These are phyloP conservation scores for Scophthalmus maximus DNA, from an alignment of 2,113 vertebrate genomes.

Conservation along the genomic window DNA sequence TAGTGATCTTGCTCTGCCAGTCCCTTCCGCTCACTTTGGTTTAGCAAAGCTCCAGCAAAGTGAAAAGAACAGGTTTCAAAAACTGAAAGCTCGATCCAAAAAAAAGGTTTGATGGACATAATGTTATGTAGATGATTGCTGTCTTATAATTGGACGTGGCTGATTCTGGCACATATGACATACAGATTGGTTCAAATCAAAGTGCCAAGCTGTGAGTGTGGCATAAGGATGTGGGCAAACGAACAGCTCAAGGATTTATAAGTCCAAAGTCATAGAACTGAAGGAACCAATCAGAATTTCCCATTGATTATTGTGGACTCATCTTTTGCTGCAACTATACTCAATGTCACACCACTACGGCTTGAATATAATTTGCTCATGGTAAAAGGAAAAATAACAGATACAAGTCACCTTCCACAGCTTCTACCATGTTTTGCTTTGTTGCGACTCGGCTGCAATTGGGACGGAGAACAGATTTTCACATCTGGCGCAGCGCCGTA, in stretches of 20 bases:
- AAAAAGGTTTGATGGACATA: slow-evolving; percentile 37
- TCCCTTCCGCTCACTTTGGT: slow-evolving; percentile 43
- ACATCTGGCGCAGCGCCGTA: slow-evolving; percentile 41
- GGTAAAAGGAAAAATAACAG: neutral
- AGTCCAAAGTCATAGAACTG: slow-evolving; percentile 15
- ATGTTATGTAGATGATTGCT: slow-evolving; percentile 44
- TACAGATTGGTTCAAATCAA: slow-evolving; percentile 25
- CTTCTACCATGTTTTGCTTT: slow-evolving; percentile 27
- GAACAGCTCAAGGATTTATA: slow-evolving; percentile 21
- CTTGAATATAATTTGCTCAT: too few relatives aligned
- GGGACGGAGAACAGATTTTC: slow-evolving; percentile 1
- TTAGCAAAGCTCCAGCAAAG: slow-evolving; percentile 39
- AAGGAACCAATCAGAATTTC: slow-evolving; percentile 19
- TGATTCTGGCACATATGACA: slow-evolving; percentile 44
- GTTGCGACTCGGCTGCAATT: neutral
- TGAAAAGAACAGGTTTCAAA: slow-evolving; percentile 19
- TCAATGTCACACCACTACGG: neutral
- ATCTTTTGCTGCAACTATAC: slow-evolving; percentile 1
- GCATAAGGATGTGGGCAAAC: slow-evolving; percentile 35
- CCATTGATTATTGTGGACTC: neutral
- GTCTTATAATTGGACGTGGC: slow-evolving; percentile 54
- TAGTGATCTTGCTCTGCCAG: slow-evolving; percentile 45
- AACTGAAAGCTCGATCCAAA: slow-evolving; percentile 26
- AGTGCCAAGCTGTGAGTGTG: slow-evolving; percentile 39
- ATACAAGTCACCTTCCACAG: neutral